Conservation (phyloP, 2,888 invertebrate genomes). For the Prenolepis imparis region DNA sequence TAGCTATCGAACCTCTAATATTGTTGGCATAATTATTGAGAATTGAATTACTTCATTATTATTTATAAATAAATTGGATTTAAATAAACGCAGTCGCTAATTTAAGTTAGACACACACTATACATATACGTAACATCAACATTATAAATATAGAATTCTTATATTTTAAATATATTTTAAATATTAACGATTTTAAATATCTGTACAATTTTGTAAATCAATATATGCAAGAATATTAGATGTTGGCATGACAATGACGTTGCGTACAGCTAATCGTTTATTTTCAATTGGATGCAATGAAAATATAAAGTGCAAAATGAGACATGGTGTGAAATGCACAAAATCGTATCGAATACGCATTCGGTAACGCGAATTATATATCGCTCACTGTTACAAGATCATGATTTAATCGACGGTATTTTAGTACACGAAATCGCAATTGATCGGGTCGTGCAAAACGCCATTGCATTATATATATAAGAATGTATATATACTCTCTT, state of each 20-base stretch:
- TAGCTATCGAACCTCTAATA: background rate
- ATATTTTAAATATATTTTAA: background rate
- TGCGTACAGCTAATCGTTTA: background rate
- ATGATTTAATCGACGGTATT: slow-evolving; percentile 34
- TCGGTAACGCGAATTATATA: background rate
- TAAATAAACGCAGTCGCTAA: background rate
- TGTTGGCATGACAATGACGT: background rate
- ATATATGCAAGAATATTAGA: background rate
- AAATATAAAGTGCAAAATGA: slow-evolving; percentile 22
- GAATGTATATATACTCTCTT: no score
- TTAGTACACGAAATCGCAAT: slow-evolving; percentile 61
- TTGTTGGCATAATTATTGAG: background rate
- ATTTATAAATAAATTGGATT: background rate
- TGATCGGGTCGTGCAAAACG: slow-evolving; percentile 57
- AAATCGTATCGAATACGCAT: slow-evolving; percentile 2
- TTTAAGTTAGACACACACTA: background rate
- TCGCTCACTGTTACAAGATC: slow-evolving; percentile 39
- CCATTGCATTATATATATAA: slow-evolving; percentile 49
- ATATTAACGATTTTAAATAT: background rate
- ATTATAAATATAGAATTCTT: background rate
- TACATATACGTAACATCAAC: background rate
- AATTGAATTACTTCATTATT: slow-evolving; percentile 13
- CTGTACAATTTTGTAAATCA: background rate
- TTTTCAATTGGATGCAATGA: slow-evolving; percentile 5
- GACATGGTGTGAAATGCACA: background rate